A percentile compares a stretch with the other conserved stretches of the same genome.
Conservation (phyloP, 2,113 vertebrate genomes). For the Anolis carolinensis region DNA sequence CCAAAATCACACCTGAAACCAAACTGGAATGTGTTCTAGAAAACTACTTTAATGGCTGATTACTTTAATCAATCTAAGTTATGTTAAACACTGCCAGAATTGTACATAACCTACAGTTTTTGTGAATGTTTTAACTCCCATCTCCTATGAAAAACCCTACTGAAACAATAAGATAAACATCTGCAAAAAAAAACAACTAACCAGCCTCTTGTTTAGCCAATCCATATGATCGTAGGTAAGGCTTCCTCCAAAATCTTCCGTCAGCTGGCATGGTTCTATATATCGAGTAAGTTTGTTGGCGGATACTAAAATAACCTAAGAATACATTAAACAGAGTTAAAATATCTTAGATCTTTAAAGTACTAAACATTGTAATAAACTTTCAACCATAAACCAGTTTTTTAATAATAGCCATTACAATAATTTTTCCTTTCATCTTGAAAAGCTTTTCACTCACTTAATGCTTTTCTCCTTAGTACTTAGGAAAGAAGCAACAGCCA, state of each 20-base stretch:
- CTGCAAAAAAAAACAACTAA: slow-evolving; percentile 70
- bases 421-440: not conserved
- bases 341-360: not conserved
- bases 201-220: slow-evolving; percentile 97
- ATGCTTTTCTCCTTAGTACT: not conserved
- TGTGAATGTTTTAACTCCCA: not conserved
- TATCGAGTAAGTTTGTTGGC: slow-evolving; percentile 97
- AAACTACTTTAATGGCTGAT: too few relatives aligned
- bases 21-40: too few relatives aligned
- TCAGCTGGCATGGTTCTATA: slow-evolving; percentile 95
- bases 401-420: not conserved
- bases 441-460: not conserved
- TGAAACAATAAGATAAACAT: not conserved
- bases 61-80: not conserved
- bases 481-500: not conserved
- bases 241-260: slow-evolving; percentile 96
- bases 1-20: too few relatives aligned
- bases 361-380: not conserved
- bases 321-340: slow-evolving; percentile 16
- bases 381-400: not conserved
- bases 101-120: not conserved
- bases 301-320: slow-evolving; percentile 97
- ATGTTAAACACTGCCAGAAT: not conserved
- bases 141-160: not conserved
- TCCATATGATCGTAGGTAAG: slow-evolving; percentile 97